A percentile compares a stretch with the other conserved stretches of the same genome.
phyloP scores from a whole-genome alignment of 2,797 vertebrate genomes.

The Sparidentex hasta region DNA sequence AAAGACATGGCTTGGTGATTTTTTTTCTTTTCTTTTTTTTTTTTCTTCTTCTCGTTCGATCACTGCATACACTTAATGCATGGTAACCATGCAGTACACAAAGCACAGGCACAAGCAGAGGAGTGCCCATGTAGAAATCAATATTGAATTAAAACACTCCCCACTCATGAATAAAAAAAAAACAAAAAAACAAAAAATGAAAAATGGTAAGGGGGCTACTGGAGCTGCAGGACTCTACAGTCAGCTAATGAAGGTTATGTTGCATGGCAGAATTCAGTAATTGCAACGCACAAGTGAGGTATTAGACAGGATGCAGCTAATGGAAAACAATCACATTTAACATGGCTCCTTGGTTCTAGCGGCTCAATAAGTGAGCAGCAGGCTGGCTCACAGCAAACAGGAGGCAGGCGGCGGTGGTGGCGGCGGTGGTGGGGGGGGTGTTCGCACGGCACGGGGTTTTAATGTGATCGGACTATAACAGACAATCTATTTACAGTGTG shows the following conservation, averaged over 20 bases:
- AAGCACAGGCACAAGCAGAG: slow-evolving; percentile 45
- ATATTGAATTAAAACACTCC: slow-evolving; percentile 84
- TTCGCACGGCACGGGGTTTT: slow-evolving; percentile 92
- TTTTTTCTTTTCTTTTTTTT: slow-evolving; percentile 44
- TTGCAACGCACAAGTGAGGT: slow-evolving; percentile 89
- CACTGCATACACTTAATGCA: slow-evolving; percentile 77
- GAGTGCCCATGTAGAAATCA: slow-evolving; percentile 77
- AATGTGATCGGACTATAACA: slow-evolving; percentile 99
- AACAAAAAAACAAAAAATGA: slow-evolving; percentile 71
- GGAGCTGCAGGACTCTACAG: slow-evolving; percentile 77
- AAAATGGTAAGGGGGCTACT: slow-evolving; percentile 67
- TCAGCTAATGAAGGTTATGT: slow-evolving; percentile 88
- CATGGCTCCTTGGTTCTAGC: slow-evolving; percentile 92
- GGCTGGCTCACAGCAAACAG: slow-evolving; percentile 94
- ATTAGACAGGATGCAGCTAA: slow-evolving; percentile 94
- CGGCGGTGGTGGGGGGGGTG: slow-evolving; percentile 64
- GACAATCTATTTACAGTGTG: slow-evolving; percentile 99
- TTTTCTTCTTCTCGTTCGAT: slow-evolving; percentile 38
- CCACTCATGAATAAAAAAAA: slow-evolving; percentile 79
- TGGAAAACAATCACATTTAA: slow-evolving; percentile 98
- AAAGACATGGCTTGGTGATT: slow-evolving; percentile 75
- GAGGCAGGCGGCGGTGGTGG: slow-evolving; percentile 81
- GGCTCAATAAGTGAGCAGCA: slow-evolving; percentile 98
- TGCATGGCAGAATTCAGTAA: slow-evolving; percentile 87
- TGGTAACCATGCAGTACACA: slow-evolving; percentile 60